Conservation (phyloP, 2,888 invertebrate species). For the Linnaemya tessellans region DNA sequence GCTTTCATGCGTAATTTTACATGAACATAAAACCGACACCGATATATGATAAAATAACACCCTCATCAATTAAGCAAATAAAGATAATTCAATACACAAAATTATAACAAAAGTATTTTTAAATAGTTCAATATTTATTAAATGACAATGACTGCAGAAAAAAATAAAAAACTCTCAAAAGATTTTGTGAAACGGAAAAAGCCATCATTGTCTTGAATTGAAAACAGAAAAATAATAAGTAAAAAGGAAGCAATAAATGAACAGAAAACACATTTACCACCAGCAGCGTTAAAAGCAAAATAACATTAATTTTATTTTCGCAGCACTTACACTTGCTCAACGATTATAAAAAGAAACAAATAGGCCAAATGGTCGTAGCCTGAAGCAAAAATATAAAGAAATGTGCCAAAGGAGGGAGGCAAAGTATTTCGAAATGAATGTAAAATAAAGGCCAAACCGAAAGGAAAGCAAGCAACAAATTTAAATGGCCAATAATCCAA, state of each 20-base stretch:
- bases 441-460: constrained; percentile 34
- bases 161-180: constrained; percentile 19
- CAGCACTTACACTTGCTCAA: constrained; percentile 66
- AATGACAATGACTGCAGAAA: background rate
- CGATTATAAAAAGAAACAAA: constrained; percentile 5
- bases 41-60: background rate
- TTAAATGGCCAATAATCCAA: constrained; percentile 59
- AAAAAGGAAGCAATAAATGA: constrained; percentile 2
- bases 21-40: background rate
- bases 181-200: constrained; percentile 37
- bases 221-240: background rate
- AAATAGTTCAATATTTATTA: constrained; percentile 16
- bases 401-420: constrained; percentile 1
- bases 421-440: constrained; percentile 55
- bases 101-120: background rate
- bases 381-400: constrained; percentile 62
- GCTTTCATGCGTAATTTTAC: no score
- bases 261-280: constrained; percentile 35
- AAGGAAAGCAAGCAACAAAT: constrained; percentile 22
- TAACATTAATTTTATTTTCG: constrained; percentile 79
- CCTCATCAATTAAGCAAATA: no score
- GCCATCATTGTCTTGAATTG: background rate
- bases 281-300: constrained; percentile 79
- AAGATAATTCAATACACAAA: constrained; percentile 13
- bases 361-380: constrained; percentile 40